Conservation (phyloP, 1,140 invertebrate genomes). For the Oryzaephilus surinamensis region DNA sequence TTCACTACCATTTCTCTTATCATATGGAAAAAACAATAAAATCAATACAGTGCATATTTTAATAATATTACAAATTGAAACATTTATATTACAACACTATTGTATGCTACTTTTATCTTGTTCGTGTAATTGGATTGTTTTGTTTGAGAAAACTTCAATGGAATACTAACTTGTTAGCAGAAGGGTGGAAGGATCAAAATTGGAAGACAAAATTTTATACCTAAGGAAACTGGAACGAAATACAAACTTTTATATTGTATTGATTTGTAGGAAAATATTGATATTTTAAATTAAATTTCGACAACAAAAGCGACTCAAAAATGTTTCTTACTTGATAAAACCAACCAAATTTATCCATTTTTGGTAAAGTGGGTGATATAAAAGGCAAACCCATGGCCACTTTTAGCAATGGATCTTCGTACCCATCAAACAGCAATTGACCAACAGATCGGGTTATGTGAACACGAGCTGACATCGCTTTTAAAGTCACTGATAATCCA, state of each 20-base stretch:
- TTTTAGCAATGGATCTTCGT: constrained; percentile 56
- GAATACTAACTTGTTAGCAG: too few relatives aligned
- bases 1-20: constrained; percentile 44
- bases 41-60: constrained; percentile 19
- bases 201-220: neutral
- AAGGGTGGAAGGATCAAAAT: too few relatives aligned
- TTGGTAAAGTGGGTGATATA: constrained; percentile 43
- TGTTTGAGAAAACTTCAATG: too few relatives aligned
- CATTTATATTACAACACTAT: constrained; percentile 1
- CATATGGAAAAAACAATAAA: constrained; percentile 11
- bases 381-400: constrained; percentile 47
- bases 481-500: constrained; percentile 44
- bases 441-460: constrained; percentile 51
- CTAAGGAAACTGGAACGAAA: neutral
- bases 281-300: neutral
- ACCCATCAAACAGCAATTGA: constrained; percentile 69
- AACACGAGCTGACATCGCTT: constrained; percentile 43
- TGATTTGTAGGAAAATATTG: constrained; percentile 2
- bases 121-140: neutral
- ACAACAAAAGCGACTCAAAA: neutral
- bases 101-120: neutral
- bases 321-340: constrained; percentile 57
- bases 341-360: constrained; percentile 65
- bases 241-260: neutral
- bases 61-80: constrained; percentile 6